phyloP scores from a whole-genome alignment of 2,797 vertebrate genomes.

The Momotus momota region DNA sequence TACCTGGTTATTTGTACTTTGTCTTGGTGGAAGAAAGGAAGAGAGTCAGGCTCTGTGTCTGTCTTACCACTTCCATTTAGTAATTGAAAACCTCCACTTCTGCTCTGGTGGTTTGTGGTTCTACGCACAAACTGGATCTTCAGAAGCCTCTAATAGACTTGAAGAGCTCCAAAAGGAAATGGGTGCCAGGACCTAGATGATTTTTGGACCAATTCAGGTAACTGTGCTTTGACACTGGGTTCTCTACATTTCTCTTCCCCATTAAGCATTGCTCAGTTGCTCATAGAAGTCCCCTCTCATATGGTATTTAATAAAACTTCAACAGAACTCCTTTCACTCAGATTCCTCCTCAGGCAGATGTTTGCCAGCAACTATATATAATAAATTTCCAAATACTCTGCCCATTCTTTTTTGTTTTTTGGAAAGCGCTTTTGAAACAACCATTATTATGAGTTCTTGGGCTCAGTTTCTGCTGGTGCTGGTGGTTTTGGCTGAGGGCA shows the following conservation, averaged over 20 bases:
- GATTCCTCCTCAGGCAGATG: background rate
- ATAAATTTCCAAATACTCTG: background rate
- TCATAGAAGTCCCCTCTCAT: background rate
- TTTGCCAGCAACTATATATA: background rate
- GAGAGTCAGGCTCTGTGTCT: background rate
- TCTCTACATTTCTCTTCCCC: background rate
- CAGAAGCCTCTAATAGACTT: background rate
- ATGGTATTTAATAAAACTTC: background rate
- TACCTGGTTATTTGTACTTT: background rate
- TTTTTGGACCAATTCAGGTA: background rate
- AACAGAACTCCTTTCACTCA: background rate
- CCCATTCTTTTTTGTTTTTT: background rate
- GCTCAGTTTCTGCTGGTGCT: background rate
- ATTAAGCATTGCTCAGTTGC: background rate
- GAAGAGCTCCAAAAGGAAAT: background rate
- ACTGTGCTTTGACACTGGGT: background rate
- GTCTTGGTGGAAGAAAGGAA: background rate
- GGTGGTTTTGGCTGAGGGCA: background rate
- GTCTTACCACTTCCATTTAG: background rate
- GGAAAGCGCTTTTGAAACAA: background rate
- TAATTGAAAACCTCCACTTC: background rate
- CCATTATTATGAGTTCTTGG: background rate
- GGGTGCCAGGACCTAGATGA: no score
- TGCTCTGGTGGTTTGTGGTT: background rate
- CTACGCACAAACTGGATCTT: background rate